phyloP scores from a whole-genome alignment of 2,888 invertebrate genomes.

The Tetragonisca angustula region DNA sequence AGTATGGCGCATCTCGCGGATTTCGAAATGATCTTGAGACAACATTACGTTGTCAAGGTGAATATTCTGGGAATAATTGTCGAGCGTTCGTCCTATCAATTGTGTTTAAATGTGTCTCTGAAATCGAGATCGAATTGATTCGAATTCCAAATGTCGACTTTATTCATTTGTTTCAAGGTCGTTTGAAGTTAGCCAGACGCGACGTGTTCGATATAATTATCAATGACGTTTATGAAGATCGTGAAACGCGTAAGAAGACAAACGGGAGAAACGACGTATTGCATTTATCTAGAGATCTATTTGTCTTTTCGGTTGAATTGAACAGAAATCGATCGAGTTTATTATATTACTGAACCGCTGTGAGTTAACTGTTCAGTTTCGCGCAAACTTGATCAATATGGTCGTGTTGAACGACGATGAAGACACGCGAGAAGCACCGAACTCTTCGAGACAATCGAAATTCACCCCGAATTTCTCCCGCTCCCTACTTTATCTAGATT shows the following conservation, averaged over 20 bases:
- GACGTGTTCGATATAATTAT: neutral
- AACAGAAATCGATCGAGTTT: neutral
- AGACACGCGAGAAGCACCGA: neutral
- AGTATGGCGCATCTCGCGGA: neutral
- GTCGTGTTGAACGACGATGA: neutral
- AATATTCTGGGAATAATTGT: neutral
- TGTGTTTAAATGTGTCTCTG: too few relatives aligned
- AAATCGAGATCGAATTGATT: too few relatives aligned
- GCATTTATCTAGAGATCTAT: constrained; percentile 11
- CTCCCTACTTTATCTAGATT: neutral
- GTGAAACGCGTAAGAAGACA: neutral
- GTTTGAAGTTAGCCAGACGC: neutral
- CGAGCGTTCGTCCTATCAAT: too few relatives aligned
- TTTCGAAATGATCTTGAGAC: neutral
- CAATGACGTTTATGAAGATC: constrained; percentile 1
- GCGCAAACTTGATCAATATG: neutral
- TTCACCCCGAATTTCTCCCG: neutral
- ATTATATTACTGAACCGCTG: neutral
- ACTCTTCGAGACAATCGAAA: constrained; percentile 23
- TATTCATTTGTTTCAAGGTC: neutral
- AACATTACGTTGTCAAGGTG: neutral
- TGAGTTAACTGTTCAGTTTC: neutral
- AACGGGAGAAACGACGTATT: constrained; percentile 13
- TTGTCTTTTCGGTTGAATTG: neutral
- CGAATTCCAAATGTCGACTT: neutral